Base-by-base conservation (phyloP, 2,113 vertebrate species). In the Notiomystis cincta region DNA sequence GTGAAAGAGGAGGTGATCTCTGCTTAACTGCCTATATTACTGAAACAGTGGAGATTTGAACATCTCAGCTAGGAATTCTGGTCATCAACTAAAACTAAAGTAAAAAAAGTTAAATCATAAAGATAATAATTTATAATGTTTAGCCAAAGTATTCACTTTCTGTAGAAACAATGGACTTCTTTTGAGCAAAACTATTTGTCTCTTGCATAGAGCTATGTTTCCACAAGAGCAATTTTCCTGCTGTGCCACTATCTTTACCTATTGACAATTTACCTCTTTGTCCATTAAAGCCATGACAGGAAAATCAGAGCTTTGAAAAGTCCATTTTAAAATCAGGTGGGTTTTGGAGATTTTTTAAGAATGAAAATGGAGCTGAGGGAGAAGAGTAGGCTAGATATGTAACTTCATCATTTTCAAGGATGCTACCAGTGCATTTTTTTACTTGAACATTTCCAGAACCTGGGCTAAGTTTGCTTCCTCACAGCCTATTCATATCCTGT, bases 401-500 rank as follows among this genome's bases (percentile, higher is more conserved):
- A 78, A 51, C n/a, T 58, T 66, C 75, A 24, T 42, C 40, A 53
- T 71, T 91, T 91, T 75, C 73, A 78, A 47, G 31, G 45, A 73
- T 76, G 78, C 12, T 67, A 48, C 42, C 56, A 50, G 47, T 51
- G 19, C 81, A 67, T 93, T 86, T 93, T 94, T 92, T 56, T n/a
- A 18, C 28, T 76, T 91, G 54, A 57, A 60, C 50, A 48, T 93
- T 62, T 94, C 61, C 53, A 89, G 61, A 89, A 86, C 51, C 61
- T 92, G 86, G 78, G 44, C 28, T 96, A 86, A 53, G 44, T 35
- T 80, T 62, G 16, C 75, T 81, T 40, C 56, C 58, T 93, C 83
- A 77, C 45, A 83, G 54, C 31, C 56, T 94, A n/a, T 84, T 92
- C 60, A n/a, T 88, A 95, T 93, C 67, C 80, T 90, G 64, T 83